A percentile compares a stretch with the other conserved stretches of the same genome.
phyloP scores from a whole-genome alignment of 1,140 invertebrate genomes.

The Lineus longissimus region DNA sequence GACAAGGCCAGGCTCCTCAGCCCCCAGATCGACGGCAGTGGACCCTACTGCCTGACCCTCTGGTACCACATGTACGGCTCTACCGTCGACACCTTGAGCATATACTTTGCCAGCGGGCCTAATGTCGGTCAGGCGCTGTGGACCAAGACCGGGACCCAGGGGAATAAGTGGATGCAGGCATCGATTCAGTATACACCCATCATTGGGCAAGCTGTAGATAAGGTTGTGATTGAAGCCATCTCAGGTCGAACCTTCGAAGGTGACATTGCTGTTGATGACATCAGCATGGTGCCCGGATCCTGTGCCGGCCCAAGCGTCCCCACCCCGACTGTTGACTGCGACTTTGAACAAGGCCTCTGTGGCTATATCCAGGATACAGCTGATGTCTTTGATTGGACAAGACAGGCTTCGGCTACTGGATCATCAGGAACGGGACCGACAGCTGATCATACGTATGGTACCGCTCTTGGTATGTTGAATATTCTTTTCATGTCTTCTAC shows the following conservation, averaged over 20 bases:
- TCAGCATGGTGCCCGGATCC: slow-evolving; percentile 21
- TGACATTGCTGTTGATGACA: slow-evolving; percentile 46
- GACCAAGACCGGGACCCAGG: slow-evolving; percentile 38
- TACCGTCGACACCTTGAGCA: slow-evolving; percentile 12
- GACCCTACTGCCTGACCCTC: slow-evolving; percentile 16
- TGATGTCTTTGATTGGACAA: slow-evolving; percentile 48
- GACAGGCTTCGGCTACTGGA: slow-evolving; percentile 26
- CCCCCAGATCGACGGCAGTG: neutral
- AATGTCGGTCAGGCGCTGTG: slow-evolving; percentile 40
- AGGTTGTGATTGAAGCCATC: slow-evolving; percentile 32
- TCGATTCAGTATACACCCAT: slow-evolving; percentile 17
- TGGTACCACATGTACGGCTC: slow-evolving; percentile 21
- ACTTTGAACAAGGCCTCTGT: slow-evolving; percentile 37
- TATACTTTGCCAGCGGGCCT: slow-evolving; percentile 13
- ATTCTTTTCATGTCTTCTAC: too few relatives aligned
- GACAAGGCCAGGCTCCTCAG: slow-evolving; percentile 17
- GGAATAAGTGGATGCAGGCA: slow-evolving; percentile 40
- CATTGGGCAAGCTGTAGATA: neutral
- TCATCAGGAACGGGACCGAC: slow-evolving; percentile 38
- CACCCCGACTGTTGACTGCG: slow-evolving; percentile 19
- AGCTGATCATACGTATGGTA: slow-evolving; percentile 41
- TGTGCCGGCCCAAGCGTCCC: slow-evolving; percentile 10
- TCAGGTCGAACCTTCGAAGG: slow-evolving; percentile 28
- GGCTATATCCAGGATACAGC: slow-evolving; percentile 8
- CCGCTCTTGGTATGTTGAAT: slow-evolving; percentile 28